phyloP scores from a whole-genome alignment of 2,888 invertebrate genomes.

The Balanococcus diminutus region DNA sequence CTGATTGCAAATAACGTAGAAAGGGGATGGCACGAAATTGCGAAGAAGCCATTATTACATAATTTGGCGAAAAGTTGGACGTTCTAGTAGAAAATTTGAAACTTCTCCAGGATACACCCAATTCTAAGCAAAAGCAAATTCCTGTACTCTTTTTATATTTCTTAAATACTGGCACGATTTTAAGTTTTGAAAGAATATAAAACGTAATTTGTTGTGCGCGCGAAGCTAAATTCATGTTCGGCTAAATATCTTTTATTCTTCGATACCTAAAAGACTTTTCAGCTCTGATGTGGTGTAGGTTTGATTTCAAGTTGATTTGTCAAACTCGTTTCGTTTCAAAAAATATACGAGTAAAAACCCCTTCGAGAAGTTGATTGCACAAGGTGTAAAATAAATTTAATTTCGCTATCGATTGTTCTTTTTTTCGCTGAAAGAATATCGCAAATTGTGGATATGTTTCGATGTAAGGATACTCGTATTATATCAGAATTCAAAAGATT shows the following conservation, averaged over 20 bases:
- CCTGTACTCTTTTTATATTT: conserved; percentile 18
- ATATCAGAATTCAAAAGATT: neutral
- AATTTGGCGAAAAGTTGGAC: conserved; percentile 30
- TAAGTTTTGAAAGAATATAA: conserved; percentile 13
- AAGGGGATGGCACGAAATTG: neutral
- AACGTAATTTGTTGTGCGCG: neutral
- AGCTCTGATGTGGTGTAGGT: neutral
- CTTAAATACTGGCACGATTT: conserved; percentile 28
- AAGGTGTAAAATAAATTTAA: neutral
- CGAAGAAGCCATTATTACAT: conserved; percentile 13
- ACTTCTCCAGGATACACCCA: conserved; percentile 26
- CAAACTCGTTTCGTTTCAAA: neutral
- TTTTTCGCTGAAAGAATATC: neutral
- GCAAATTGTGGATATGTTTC: neutral
- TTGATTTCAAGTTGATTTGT: neutral
- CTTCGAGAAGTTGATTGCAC: neutral
- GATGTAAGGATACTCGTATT: neutral
- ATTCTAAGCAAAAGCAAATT: neutral
- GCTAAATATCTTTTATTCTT: neutral
- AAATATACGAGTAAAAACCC: neutral
- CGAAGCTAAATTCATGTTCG: neutral
- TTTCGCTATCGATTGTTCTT: neutral
- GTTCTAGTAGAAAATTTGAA: conserved; percentile 27
- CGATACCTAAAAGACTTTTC: neutral
- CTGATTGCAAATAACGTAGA: neutral